Evolutionary conservation across 2,797 vertebrate species (phyloP).

Genomic region (Enoplosus armatus): DNA sequence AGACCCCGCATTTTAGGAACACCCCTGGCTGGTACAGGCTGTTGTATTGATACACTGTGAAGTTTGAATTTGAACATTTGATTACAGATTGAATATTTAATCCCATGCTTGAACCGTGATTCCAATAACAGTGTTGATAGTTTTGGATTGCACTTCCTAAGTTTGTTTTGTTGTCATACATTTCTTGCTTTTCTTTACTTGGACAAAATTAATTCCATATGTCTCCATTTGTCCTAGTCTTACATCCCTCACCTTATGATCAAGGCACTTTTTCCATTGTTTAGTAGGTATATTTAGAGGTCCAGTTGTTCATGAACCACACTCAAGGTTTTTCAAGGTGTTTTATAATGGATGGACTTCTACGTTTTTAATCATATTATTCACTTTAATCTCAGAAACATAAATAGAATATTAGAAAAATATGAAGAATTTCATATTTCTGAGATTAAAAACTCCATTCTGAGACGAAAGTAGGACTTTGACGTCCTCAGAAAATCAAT

Average conservation of each 20-base stretch:
- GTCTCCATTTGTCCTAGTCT: slow-evolving; percentile 36
- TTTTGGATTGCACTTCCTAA: slow-evolving; percentile 13
- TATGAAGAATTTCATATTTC: not conserved
- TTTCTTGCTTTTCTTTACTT: slow-evolving; percentile 33
- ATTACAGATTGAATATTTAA: too few relatives aligned
- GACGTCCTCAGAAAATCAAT: too few relatives aligned
- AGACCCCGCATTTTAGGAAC: too few relatives aligned
- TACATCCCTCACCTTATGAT: slow-evolving; percentile 44
- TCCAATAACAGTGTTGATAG: not conserved
- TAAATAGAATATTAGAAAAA: not conserved
- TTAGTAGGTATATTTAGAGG: not conserved
- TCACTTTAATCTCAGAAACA: not conserved
- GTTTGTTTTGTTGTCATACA: not conserved
- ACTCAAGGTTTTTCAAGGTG: not conserved
- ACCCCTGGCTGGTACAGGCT: too few relatives aligned
- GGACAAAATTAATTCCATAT: slow-evolving; percentile 47
- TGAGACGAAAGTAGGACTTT: not conserved
- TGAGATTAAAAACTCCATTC: not conserved
- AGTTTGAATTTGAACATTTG: too few relatives aligned
- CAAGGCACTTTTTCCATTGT: slow-evolving; percentile 37
- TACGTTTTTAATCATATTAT: not conserved
- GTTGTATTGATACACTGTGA: too few relatives aligned
- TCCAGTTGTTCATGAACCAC: not conserved
- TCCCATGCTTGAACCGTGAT: too few relatives aligned
- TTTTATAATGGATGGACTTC: not conserved